Evolutionary conservation across 2,797 vertebrate species (phyloP).

Genomic region (Notoglanidium macrostoma): DNA sequence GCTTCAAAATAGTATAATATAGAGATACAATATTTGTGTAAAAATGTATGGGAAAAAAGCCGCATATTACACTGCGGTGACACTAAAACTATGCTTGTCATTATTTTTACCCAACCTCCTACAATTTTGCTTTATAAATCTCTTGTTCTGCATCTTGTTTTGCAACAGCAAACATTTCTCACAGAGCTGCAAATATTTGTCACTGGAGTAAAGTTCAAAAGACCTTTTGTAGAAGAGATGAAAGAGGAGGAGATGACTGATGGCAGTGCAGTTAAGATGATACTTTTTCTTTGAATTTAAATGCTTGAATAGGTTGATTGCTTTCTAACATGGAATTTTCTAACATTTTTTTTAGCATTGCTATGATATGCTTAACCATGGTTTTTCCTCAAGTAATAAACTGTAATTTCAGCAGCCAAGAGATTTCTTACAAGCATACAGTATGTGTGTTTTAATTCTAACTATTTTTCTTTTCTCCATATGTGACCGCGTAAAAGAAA

Average conservation of each 20-base stretch:
- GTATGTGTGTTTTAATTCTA: not conserved
- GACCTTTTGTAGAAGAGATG: not conserved
- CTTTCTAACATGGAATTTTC: not conserved
- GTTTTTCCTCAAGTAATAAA: not conserved
- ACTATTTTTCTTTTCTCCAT: not conserved
- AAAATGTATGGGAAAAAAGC: no score
- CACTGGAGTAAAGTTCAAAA: not conserved
- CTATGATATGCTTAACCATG: not conserved
- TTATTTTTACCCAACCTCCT: not conserved
- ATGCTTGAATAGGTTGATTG: not conserved
- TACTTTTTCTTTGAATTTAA: not conserved
- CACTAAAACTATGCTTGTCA: not conserved
- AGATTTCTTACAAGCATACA: not conserved
- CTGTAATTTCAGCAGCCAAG: not conserved
- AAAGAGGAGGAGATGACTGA: not conserved
- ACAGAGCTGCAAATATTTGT: not conserved
- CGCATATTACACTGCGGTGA: not conserved
- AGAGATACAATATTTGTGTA: not conserved
- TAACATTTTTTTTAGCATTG: no score
- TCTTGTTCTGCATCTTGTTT: not conserved
- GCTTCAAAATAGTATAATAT: not conserved
- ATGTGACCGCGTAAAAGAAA: not conserved
- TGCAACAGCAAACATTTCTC: not conserved
- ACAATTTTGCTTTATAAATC: not conserved
- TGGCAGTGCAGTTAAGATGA: not conserved